These are phyloP conservation scores for Brotula barbata DNA, from an alignment of 2,797 vertebrate species.

Conservation along the genomic window DNA sequence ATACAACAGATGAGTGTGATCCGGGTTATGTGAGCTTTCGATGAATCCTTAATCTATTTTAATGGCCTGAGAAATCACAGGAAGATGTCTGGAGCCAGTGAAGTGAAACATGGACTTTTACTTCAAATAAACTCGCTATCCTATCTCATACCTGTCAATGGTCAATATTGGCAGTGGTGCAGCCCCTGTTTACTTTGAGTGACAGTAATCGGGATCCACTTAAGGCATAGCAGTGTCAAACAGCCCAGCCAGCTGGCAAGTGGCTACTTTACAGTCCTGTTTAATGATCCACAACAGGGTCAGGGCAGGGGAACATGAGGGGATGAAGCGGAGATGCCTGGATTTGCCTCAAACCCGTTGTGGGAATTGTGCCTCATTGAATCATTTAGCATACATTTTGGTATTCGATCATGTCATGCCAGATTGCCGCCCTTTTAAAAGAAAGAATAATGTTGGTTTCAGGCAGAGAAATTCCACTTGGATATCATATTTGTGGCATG, in stretches of 20 bases:
- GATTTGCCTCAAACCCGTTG: constrained; percentile 49
- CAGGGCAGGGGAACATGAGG: constrained; percentile 60
- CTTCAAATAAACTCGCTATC: constrained; percentile 63
- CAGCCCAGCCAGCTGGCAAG: constrained; percentile 64
- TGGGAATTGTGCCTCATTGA: constrained; percentile 47
- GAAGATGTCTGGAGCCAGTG: constrained; percentile 67
- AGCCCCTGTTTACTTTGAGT: constrained; percentile 63
- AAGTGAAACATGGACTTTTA: constrained; percentile 65
- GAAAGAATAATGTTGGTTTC: constrained; percentile 10
- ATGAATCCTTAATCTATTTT: constrained; percentile 73
- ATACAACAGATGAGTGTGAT: constrained; percentile 50
- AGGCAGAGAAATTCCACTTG: constrained; percentile 16
- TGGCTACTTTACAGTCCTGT: constrained; percentile 64
- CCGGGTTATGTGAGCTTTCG: constrained; percentile 42
- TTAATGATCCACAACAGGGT: constrained; percentile 69
- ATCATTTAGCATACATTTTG: constrained; percentile 29
- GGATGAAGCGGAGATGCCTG: constrained; percentile 60
- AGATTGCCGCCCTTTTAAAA: constrained; percentile 28
- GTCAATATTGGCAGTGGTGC: constrained; percentile 41
- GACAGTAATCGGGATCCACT: constrained; percentile 74
- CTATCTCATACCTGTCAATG: constrained; percentile 61
- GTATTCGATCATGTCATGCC: constrained; percentile 41
- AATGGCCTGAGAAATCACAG: constrained; percentile 71
- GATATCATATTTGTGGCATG: constrained; percentile 11
- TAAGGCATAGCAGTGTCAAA: constrained; percentile 58